Evolutionary conservation across 2,888 invertebrate genomes (phyloP).

Genomic region (Therioaphis trifolii): DNA sequence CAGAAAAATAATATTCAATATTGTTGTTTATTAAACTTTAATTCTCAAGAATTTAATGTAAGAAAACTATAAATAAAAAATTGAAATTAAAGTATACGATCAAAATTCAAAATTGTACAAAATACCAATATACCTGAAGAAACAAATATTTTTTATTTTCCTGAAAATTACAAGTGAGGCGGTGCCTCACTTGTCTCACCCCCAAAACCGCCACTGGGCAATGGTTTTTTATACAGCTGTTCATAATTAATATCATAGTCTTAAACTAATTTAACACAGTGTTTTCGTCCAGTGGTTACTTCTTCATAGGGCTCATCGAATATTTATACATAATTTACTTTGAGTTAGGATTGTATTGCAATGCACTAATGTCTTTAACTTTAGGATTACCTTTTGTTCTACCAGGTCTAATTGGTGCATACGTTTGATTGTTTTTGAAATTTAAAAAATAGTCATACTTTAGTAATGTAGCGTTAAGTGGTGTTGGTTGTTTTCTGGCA

Average conservation of each 20-base stretch:
- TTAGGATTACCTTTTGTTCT: conserved; percentile 25
- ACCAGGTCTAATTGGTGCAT: background rate
- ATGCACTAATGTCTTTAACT: conserved; percentile 6
- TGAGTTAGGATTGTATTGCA: background rate
- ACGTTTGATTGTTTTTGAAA: background rate
- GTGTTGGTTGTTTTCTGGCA: conserved; percentile 5
- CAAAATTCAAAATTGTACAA: too few species aligned
- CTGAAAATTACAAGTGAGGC: too few species aligned
- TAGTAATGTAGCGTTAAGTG: background rate
- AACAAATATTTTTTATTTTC: too few species aligned
- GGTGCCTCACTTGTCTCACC: too few species aligned
- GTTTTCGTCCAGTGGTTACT: conserved; percentile 10
- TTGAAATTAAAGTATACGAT: too few species aligned
- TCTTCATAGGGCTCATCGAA: conserved; percentile 22
- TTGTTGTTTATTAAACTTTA: too few species aligned
- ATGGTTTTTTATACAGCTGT: conserved; percentile 1
- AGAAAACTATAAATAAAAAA: too few species aligned
- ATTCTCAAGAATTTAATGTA: too few species aligned
- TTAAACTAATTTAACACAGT: background rate
- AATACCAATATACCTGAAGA: too few species aligned
- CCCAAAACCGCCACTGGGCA: too few species aligned
- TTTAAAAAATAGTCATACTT: conserved; percentile 20
- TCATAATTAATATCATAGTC: background rate
- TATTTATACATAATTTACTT: background rate
- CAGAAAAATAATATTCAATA: too few species aligned